These are phyloP conservation scores for Cataglyphis altisquamis DNA, from an alignment of 2,888 invertebrate genomes.

Conservation along the genomic window DNA sequence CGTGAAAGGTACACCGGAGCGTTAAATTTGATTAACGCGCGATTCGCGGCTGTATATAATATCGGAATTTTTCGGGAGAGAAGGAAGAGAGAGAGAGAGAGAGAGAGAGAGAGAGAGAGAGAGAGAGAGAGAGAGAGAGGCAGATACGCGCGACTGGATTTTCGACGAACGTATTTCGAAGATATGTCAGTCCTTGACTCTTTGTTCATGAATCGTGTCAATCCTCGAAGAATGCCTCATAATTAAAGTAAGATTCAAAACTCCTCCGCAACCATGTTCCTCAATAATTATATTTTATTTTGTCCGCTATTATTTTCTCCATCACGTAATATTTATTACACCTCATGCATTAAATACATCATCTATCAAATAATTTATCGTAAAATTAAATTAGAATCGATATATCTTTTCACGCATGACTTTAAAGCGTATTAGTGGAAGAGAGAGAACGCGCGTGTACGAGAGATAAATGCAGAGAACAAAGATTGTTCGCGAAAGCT, in stretches of 20 bases:
- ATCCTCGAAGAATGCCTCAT: constrained; percentile 3
- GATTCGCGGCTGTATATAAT: not conserved
- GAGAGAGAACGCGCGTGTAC: not conserved
- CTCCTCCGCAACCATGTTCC: not conserved
- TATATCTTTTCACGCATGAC: not conserved
- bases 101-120: not conserved
- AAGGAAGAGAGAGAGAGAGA: not conserved
- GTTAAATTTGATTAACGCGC: constrained; percentile 33
- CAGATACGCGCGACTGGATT: not conserved
- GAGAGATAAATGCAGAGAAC: constrained; percentile 20
- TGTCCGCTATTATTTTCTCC: not conserved
- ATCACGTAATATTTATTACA: not conserved
- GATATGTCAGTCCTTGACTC: not conserved
- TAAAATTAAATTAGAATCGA: not conserved
- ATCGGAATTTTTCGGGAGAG: constrained; percentile 6
- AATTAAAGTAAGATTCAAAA: constrained; percentile 1
- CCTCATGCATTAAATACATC: not conserved
- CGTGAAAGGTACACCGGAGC: not conserved
- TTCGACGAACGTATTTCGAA: constrained; percentile 4
- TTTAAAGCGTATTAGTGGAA: not conserved
- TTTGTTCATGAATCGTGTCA: not conserved
- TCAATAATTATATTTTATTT: not conserved
- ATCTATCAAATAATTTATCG: not conserved
- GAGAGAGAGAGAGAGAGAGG: not conserved
- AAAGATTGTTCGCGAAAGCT: constrained; percentile 43